Evolutionary conservation across 30 jellyfish, hydroid and myxozoan species (phyloP).

Genomic region (Hydra vulgaris): DNA sequence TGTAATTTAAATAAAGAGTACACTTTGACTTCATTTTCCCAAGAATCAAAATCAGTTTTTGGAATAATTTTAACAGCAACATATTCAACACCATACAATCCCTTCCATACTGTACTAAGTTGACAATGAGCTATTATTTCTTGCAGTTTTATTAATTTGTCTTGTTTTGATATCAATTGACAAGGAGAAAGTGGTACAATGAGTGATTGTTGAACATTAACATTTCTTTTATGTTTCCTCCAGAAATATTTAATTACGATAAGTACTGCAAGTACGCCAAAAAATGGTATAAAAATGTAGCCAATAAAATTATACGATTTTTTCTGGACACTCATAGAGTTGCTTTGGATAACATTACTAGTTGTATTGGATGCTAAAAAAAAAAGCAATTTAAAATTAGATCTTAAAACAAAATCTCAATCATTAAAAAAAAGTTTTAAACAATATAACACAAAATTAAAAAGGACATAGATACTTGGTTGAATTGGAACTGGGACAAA

Average conservation of each 20-base stretch:
- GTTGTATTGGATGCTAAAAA: not conserved
- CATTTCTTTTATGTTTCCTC: slow-evolving; percentile 40
- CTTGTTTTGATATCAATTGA: slow-evolving; percentile 40
- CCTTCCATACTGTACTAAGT: slow-evolving; percentile 62
- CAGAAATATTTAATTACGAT: slow-evolving; percentile 47
- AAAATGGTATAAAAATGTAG: slow-evolving; percentile 38
- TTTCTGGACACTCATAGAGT: not conserved
- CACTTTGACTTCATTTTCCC: slow-evolving; percentile 64
- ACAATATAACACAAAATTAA: not conserved
- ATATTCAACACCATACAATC: slow-evolving; percentile 26
- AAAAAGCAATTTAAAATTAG: not conserved
- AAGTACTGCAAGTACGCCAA: slow-evolving; percentile 42
- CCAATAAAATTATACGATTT: not conserved
- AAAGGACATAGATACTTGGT: not conserved
- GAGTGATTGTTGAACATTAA: not conserved
- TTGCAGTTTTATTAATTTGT: slow-evolving; percentile 33
- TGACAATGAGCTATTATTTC: slow-evolving; percentile 64
- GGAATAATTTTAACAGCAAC: slow-evolving; percentile 71
- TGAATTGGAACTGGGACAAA: not conserved
- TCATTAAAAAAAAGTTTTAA: not conserved
- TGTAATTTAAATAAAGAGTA: slow-evolving; percentile 39
- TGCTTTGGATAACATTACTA: no score
- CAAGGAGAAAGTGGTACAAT: slow-evolving; percentile 45
- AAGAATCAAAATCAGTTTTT: slow-evolving; percentile 42
- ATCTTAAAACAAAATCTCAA: not conserved